These are phyloP conservation scores for Anseranas semipalmata DNA, from an alignment of 2,113 vertebrate species.

Conservation along the genomic window DNA sequence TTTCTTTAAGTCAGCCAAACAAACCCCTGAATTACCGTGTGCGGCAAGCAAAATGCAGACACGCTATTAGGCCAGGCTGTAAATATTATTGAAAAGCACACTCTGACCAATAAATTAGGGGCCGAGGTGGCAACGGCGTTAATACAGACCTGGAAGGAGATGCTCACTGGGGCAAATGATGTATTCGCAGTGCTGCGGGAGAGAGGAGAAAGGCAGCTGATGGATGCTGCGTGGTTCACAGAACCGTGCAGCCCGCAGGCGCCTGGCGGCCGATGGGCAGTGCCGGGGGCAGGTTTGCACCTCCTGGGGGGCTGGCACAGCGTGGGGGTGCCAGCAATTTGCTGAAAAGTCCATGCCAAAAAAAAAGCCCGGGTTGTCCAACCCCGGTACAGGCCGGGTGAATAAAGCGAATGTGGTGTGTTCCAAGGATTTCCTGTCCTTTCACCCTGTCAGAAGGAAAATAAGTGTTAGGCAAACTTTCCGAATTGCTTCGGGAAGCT, in stretches of 20 bases:
- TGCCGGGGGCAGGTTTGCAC: background rate
- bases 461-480: background rate
- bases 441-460: background rate
- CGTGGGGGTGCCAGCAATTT: no score
- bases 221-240: background rate
- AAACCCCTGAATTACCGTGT: conserved; percentile 5
- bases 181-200: background rate
- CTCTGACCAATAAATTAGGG: background rate
- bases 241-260: background rate
- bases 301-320: background rate
- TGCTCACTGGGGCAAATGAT: background rate
- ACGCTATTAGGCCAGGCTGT: background rate
- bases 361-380: background rate
- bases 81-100: background rate
- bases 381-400: background rate
- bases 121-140: background rate
- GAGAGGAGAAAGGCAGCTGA: background rate
- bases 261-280: background rate
- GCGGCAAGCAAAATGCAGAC: background rate
- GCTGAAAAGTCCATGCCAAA: background rate
- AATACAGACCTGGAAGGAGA: background rate
- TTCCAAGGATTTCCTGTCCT: background rate
- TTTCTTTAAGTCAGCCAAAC: background rate
- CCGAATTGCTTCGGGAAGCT: background rate
- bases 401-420: background rate